phyloP scores from a whole-genome alignment of 2,888 invertebrate species.

The Agrotis puta region DNA sequence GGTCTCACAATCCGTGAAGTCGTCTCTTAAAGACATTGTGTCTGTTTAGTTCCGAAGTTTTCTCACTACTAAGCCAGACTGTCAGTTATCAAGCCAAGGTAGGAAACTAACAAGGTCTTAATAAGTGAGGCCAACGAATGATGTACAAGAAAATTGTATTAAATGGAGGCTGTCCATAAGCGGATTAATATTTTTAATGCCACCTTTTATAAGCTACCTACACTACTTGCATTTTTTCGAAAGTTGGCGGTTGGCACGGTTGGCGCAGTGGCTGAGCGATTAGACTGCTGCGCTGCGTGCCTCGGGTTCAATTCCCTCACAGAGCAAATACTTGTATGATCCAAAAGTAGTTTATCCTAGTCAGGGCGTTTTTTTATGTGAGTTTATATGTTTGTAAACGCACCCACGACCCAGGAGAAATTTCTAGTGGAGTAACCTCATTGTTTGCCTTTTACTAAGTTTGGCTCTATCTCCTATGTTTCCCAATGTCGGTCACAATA shows the following conservation, averaged over 20 bases:
- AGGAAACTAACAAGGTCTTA: conserved; percentile 27
- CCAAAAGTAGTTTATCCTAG: too few species aligned
- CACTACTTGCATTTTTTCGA: too few species aligned
- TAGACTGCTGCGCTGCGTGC: too few species aligned
- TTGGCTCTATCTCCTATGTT: conserved; percentile 21
- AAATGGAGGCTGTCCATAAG: not conserved
- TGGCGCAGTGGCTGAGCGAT: too few species aligned
- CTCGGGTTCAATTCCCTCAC: too few species aligned
- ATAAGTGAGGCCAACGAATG: not conserved
- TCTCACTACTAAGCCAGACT: conserved; percentile 46
- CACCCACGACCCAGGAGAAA: not conserved
- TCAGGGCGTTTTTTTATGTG: too few species aligned
- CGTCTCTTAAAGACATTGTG: conserved; percentile 69
- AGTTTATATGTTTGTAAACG: too few species aligned
- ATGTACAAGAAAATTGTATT: not conserved
- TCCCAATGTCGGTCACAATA: conserved; percentile 58
- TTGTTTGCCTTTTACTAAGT: conserved; percentile 8
- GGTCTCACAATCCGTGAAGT: conserved; percentile 77
- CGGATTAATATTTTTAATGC: not conserved
- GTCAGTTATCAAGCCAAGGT: not conserved
- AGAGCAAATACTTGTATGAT: too few species aligned
- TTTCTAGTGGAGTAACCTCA: not conserved
- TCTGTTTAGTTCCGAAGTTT: conserved; percentile 22
- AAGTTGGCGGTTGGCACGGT: too few species aligned
- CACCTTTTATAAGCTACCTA: too few species aligned